Base-by-base conservation (phyloP, 2,888 invertebrate species). In the Cephus pulcher region DNA sequence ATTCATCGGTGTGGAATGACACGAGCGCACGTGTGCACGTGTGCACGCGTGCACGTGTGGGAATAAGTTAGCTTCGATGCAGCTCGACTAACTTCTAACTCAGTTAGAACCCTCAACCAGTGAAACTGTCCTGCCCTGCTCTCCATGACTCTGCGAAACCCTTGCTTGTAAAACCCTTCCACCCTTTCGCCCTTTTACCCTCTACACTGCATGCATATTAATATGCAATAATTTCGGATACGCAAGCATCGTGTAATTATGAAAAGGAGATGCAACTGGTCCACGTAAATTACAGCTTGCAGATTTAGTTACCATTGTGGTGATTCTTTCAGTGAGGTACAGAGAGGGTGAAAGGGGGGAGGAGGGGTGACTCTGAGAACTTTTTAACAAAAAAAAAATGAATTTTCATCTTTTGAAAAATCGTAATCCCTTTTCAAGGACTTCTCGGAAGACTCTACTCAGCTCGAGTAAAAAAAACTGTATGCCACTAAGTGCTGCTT, bases 181-280 rank as follows among this genome's bases (percentile, higher is more conserved):
- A 1, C 3, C 6, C 70, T 32, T 32, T 11, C 70, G 3, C 11
- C 35, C 35, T 34, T 34, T 30, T 12, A 32, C 74, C 74, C 23
- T n/a, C 37, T 34, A 15, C 23, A 74, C 35, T n/a, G 23, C 74
- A 86, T 87, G 87, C 84, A 87, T 87, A 87, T 87, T 87, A 86
- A 86, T 35, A 35, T 35, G 35, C 12, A 35, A 35, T 86, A 85
- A 82, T 80, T 74, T 37, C 35, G 23, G 56, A 56, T 56, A 9
- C 23, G 56, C 56, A 56, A 56, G 56, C 23, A 56, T 56, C 56
- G 23, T 56, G 56, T 23, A 23, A 56, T 9, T 56, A 56, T 23
- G 23, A 56, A 15, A 56, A 56, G 9, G 23, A 9, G 2, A 56
- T 56, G 56, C 56, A 56, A 56, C 56, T 56, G 56, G 56, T 56